These are phyloP conservation scores for Vidua chalybeata DNA, from an alignment of 2,113 vertebrate species.

Conservation along the genomic window DNA sequence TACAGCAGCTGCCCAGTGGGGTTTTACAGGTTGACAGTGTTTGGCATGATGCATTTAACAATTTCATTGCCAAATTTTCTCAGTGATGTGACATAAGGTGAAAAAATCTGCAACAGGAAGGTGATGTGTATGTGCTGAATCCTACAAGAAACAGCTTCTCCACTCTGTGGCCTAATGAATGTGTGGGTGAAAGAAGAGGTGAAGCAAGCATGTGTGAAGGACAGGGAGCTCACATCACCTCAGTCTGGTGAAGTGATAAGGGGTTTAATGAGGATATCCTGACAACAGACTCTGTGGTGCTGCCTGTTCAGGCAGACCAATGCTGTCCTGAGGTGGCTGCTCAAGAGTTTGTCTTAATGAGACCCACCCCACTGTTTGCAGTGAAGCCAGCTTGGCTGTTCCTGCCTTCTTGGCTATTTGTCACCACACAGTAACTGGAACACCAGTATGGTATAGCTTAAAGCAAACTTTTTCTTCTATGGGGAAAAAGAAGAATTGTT, in stretches of 20 bases:
- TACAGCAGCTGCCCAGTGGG: constrained; percentile 17
- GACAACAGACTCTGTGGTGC: not conserved
- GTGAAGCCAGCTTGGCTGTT: not conserved
- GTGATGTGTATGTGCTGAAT: not conserved
- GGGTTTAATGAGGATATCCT: not conserved
- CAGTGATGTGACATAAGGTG: not conserved
- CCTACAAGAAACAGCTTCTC: not conserved
- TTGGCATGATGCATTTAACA: constrained; percentile 25
- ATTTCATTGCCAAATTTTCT: not conserved
- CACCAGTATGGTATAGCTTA: not conserved
- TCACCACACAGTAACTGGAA: not conserved
- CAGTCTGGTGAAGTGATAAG: not conserved
- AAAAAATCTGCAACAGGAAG: not conserved
- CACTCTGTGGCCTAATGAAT: not conserved
- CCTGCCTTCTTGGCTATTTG: not conserved
- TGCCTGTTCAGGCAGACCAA: not conserved
- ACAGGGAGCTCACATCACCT: not conserved
- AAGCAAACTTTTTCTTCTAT: not conserved
- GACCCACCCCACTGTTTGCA: not conserved
- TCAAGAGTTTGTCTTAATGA: not conserved
- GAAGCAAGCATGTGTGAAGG: not conserved
- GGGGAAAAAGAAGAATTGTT: not conserved
- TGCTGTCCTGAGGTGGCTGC: not conserved
- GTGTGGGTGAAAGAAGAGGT: not conserved
- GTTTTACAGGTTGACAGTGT: not conserved